Evolutionary conservation across 2,888 invertebrate species (phyloP), one percentile per base, ranked within the genome.

Genomic region (Lypha dubia): DNA sequence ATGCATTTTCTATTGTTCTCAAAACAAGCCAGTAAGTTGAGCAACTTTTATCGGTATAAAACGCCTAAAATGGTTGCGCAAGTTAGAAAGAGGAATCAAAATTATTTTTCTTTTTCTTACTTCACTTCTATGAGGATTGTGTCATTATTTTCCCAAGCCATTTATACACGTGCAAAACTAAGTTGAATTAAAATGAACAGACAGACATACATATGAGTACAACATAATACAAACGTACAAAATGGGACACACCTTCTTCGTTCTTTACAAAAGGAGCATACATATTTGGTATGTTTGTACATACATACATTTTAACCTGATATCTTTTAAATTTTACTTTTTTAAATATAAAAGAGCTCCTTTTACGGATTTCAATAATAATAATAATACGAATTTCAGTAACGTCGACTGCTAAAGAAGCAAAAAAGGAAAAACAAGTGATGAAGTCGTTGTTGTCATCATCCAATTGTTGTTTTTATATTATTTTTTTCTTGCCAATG

Each of bases 401-500:
- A 70, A 56, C 28, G 35, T 63, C 46, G 67, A 17, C 32, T 20
- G 13, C 32, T 20, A n/a, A 15, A 60, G 0, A 32, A 13, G 9
- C 44, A 56, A 73, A 76, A 87, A 87, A 76, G 88, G 88, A 85
- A 88, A 88, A 91, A 90, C 90, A 91, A 91, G 91, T 91, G 91
- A 91, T 91, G 91, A 90, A 91, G 90, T 91, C 91, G 91, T 88
- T 89, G 90, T 88, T 89, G 89, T 86, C 88, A 89, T 88, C 60
- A 51, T 70, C 79, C 58, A 35, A 28, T 65, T 73, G 65, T 60
- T 81, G 38, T 35, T 35, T 17, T n/a, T n/a, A n/a, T n/a, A n/a
- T n/a, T 35, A 13, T 28, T 53, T 87, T 88, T 89, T 67, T 71
- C 67, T 58, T 67, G 46, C 56, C 22, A 63, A 75, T 44, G 35